phyloP scores from a whole-genome alignment of 1,140 invertebrate genomes.

The Popillia japonica region DNA sequence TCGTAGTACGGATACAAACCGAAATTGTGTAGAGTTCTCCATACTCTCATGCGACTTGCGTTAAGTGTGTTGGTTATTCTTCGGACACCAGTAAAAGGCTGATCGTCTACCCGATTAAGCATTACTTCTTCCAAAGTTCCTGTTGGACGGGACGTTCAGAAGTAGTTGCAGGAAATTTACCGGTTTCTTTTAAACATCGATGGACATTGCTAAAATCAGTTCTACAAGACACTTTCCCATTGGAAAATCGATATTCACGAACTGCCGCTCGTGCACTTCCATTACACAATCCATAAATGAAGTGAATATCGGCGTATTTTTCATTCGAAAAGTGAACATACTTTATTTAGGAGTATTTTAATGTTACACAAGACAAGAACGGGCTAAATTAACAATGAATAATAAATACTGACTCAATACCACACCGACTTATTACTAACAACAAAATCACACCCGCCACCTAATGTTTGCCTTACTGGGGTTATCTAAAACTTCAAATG shows the following conservation, averaged over 20 bases:
- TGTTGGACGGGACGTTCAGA: slow-evolving; percentile 37
- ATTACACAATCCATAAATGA: slow-evolving; percentile 35
- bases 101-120: slow-evolving; percentile 7
- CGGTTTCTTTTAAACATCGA: slow-evolving; percentile 35
- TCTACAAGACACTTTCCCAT: slow-evolving; percentile 14
- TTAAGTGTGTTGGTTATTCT: slow-evolving; percentile 30
- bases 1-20: slow-evolving; percentile 26
- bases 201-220: slow-evolving; percentile 33
- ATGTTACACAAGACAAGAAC: neutral
- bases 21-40: slow-evolving; percentile 37
- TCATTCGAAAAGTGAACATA: slow-evolving; percentile 24
- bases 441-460: too few species aligned
- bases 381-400: neutral
- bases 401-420: neutral
- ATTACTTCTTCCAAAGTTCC: slow-evolving; percentile 32
- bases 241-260: slow-evolving; percentile 1
- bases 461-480: neutral
- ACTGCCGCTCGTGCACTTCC: slow-evolving; percentile 12
- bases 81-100: slow-evolving; percentile 23
- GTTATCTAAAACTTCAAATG: neutral
- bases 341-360: slow-evolving; percentile 2
- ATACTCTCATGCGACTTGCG: slow-evolving; percentile 14
- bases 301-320: slow-evolving; percentile 18
- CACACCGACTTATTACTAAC: too few species aligned
- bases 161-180: neutral